Evolutionary conservation across 2,113 vertebrate genomes (phyloP).

Genomic region (Aleadryas rufinucha): DNA sequence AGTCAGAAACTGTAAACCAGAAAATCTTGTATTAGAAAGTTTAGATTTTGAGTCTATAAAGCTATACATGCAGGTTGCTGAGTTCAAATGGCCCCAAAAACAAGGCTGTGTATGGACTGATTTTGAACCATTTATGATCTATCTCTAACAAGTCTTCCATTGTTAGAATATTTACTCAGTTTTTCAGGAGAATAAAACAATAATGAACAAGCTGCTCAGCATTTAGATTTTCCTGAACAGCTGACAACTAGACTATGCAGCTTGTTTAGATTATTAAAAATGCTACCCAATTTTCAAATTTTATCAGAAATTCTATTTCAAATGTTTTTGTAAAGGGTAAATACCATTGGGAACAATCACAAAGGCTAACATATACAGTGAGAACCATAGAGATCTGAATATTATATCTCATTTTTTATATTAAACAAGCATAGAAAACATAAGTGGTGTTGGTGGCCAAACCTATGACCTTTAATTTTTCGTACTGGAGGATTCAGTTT

Average conservation of each 20-base stretch:
- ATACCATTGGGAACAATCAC: not conserved
- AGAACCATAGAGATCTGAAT: not conserved
- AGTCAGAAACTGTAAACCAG: not conserved
- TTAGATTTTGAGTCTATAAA: not conserved
- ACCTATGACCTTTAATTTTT: not conserved
- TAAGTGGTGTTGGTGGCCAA: not conserved
- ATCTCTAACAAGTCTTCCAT: not conserved
- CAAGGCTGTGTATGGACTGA: not conserved
- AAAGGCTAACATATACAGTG: not conserved
- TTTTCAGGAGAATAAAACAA: not conserved
- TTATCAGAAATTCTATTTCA: not conserved
- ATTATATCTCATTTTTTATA: not conserved
- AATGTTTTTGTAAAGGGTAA: not conserved
- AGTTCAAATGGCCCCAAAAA: not conserved
- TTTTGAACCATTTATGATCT: not conserved
- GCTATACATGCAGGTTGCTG: not conserved
- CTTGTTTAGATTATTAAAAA: not conserved
- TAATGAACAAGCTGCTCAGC: not conserved
- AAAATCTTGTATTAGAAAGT: not conserved
- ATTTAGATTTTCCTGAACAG: not conserved
- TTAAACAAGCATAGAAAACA: not conserved
- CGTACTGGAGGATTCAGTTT: not conserved
- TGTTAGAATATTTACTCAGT: not conserved
- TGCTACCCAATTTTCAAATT: not conserved
- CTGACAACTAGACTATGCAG: not conserved